phyloP scores from a whole-genome alignment of 2,797 vertebrate species.

The Odontamblyopus rebecca region DNA sequence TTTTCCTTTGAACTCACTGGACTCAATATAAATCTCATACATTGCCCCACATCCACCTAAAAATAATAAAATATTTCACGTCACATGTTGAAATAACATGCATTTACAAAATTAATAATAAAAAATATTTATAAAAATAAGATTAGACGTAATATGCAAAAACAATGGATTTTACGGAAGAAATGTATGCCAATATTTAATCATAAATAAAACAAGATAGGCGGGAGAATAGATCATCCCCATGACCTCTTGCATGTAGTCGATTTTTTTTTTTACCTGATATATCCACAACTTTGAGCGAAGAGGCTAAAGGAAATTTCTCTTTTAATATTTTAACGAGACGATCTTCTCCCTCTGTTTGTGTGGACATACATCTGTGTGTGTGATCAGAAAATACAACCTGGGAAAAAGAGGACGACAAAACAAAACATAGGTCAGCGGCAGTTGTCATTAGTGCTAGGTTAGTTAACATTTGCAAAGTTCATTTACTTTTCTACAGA shows the following conservation, averaged over 20 bases:
- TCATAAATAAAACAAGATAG: background rate
- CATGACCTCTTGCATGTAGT: background rate
- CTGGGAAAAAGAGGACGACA: conserved; percentile 32
- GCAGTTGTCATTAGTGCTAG: conserved; percentile 4
- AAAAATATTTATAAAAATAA: too few species aligned
- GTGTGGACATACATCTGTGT: conserved; percentile 70
- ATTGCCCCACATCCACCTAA: conserved; percentile 94
- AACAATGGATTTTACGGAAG: too few species aligned
- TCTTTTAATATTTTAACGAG: conserved; percentile 79
- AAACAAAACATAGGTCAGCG: background rate
- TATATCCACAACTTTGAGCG: conserved; percentile 88
- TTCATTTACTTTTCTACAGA: conserved; percentile 52
- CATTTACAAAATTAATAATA: background rate
- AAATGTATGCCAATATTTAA: too few species aligned
- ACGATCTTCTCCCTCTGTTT: conserved; percentile 81
- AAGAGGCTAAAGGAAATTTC: conserved; percentile 84
- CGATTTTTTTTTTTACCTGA: conserved; percentile 76
- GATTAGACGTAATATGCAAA: too few species aligned
- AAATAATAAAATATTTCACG: conserved; percentile 8
- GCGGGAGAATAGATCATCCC: background rate
- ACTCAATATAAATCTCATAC: conserved; percentile 95
- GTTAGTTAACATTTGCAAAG: background rate
- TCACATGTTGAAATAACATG: background rate
- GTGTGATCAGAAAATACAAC: conserved; percentile 25
- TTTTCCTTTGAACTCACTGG: conserved; percentile 92